Base-by-base conservation (phyloP, 2,797 vertebrate genomes). In the Enteromius paludinosus region DNA sequence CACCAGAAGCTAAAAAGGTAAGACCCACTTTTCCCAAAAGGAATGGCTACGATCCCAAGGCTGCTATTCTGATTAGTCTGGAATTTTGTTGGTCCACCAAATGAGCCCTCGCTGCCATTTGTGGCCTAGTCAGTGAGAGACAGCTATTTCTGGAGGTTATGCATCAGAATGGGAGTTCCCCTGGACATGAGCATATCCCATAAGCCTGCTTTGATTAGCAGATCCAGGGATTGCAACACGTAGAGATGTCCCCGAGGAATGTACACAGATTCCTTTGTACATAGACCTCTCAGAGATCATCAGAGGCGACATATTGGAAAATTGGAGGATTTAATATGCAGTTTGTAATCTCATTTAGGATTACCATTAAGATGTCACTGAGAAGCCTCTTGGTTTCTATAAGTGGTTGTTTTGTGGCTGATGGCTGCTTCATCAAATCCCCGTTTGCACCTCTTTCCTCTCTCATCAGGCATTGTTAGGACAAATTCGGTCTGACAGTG, bases 401-500 rank as follows among this genome's bases (percentile, higher is more conserved):
- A 23, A 52, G 35, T 33, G 18, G 61, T 23, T 77, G 25, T 70
- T 78, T 70, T 69, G 38, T 79, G 41, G 78, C 38, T 49, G 56
- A 59, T 25, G 10, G 45, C 14, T 71, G 28, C 56, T 33, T 76
- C 7, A 74, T 56, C 69, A 23, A 71, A 30, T 23, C 38, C 73
- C 83, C 84, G 82, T 81, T 84, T 56, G 17, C 68, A 0, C 64
- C 61, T 28, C 78, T 41, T 68, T 64, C 78, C 59, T 62, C 52
- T 54, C 41, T 83, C 80, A 72, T 56, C 84, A 86, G 33, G n/a
- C 41, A 43, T 20, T 79, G 82, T 84, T 69, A 84, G 86, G 75
- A 74, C 83, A 84, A 84, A 81, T 45, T 7, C 66, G 59, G 61
- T 87, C 86, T 90, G 90, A 90, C 88, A n/a, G 77, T 68, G 86